Evolutionary conservation across 2,797 vertebrate genomes (phyloP), one percentile per base, ranked within the genome.

Genomic region (Rhinophrynus dorsalis): DNA sequence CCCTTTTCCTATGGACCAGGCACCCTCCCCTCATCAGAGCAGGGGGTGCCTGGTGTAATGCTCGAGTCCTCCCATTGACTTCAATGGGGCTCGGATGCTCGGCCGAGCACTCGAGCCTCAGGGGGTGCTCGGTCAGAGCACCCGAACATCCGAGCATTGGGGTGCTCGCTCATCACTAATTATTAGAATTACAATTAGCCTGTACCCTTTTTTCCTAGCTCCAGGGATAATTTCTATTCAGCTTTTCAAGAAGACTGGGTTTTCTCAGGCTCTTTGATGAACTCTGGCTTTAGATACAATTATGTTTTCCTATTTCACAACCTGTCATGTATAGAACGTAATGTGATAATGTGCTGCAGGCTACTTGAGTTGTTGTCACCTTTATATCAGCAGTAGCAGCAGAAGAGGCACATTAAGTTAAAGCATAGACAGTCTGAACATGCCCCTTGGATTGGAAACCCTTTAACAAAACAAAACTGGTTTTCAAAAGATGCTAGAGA

Each of bases 321-420:
- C 59, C 68, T 65, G 37, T 74, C 48, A 50, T 29, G 29, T 37
- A 65, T 20, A 55, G 37, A 45, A 12, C 27, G 74, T 79, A 82
- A 83, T 77, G 77, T 79, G 76, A 72, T 75, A 38, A 29, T 67
- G 50, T 60, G 75, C 75, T 78, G 60, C 75, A 54, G 68, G 74
- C 72, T 10, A 71, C 38, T 61, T 67, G 67, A 15, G 80, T 55
- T 60, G 75, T 74, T 47, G n/a, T 27, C 15, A 5, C 18, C 26
- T 1, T 26, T 45, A 2, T 38, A 74, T 77, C 11, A 68, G 77
- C 67, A 78, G 79, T 78, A 30, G 33, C 58, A 24, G n/a, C n/a
- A n/a, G n/a, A n/a, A n/a, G n/a, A n/a, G 12, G 23, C 20, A 23
- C 51, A 30, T 44, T 15, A 30, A 17, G 20, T 24, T 21, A 9